These are phyloP conservation scores for Fundulus diaphanus DNA, from an alignment of 2,797 vertebrate genomes.

Conservation along the genomic window DNA sequence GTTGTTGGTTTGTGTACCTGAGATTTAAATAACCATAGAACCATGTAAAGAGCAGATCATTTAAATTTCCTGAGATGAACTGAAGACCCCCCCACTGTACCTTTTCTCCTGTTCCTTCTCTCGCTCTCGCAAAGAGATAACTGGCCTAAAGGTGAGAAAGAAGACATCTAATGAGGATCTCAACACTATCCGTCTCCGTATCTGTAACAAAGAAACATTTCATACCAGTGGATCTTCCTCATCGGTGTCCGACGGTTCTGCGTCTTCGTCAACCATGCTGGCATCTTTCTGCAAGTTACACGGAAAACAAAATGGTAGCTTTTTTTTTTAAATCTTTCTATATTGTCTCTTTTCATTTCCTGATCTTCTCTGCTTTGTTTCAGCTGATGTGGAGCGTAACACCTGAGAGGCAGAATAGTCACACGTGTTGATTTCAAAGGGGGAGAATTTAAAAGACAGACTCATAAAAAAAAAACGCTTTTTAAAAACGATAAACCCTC, in stretches of 20 bases:
- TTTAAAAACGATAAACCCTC: neutral
- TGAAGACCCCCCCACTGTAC: neutral
- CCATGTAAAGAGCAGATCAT: neutral
- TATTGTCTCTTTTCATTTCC: neutral
- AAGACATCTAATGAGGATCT: neutral
- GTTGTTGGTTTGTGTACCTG: neutral
- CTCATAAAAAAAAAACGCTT: neutral
- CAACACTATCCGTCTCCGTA: neutral
- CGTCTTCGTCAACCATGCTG: neutral
- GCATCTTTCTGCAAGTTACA: neutral
- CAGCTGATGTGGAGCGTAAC: no score
- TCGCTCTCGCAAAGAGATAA: slow-evolving; percentile 5
- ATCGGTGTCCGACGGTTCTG: neutral
- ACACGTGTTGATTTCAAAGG: neutral
- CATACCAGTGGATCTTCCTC: slow-evolving; percentile 6
- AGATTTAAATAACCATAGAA: neutral
- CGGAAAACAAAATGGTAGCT: neutral
- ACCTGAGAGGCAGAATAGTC: no score
- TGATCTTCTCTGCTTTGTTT: no score
- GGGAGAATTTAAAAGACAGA: neutral
- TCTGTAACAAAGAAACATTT: neutral
- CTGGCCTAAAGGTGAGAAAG: neutral
- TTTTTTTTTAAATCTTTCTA: neutral
- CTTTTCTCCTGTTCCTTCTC: neutral
- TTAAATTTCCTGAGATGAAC: neutral